Evolutionary conservation across 2,888 invertebrate genomes (phyloP).

Genomic region (Willowsia nigromaculata): DNA sequence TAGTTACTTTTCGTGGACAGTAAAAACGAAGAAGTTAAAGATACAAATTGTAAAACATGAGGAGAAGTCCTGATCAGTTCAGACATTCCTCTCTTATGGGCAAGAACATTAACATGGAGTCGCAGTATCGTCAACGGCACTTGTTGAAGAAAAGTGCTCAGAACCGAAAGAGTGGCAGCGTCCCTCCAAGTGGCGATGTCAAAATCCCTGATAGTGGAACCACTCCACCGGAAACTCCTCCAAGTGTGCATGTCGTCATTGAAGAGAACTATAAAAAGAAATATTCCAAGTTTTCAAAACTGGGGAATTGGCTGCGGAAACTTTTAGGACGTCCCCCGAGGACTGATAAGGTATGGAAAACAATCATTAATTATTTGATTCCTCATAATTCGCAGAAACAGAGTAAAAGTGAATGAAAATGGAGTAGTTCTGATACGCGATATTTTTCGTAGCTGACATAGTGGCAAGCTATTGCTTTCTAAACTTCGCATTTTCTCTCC

Average conservation of each 20-base stretch:
- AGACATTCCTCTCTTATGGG: conserved; percentile 14
- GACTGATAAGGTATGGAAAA: too few relatives aligned
- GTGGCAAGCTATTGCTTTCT: neutral
- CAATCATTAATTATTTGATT: too few relatives aligned
- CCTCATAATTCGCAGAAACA: too few relatives aligned
- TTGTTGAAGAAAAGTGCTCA: neutral
- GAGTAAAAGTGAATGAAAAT: too few relatives aligned
- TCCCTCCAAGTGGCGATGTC: neutral
- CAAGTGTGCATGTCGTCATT: neutral
- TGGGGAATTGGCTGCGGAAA: conserved; percentile 22
- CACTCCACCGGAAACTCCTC: neutral
- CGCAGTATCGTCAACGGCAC: neutral
- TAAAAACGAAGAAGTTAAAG: neutral
- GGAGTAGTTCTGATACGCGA: too few relatives aligned
- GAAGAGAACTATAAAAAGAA: neutral
- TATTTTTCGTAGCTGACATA: too few relatives aligned
- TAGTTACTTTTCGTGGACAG: neutral
- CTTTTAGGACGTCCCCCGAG: too few relatives aligned
- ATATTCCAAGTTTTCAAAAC: neutral
- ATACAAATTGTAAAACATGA: neutral
- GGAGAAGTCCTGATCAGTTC: neutral
- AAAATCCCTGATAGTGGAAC: neutral
- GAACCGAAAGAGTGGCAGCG: neutral
- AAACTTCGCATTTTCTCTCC: neutral
- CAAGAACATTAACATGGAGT: conserved; percentile 1